Conservation (phyloP, 2,888 invertebrate species). For the Campoplex nolae region DNA sequence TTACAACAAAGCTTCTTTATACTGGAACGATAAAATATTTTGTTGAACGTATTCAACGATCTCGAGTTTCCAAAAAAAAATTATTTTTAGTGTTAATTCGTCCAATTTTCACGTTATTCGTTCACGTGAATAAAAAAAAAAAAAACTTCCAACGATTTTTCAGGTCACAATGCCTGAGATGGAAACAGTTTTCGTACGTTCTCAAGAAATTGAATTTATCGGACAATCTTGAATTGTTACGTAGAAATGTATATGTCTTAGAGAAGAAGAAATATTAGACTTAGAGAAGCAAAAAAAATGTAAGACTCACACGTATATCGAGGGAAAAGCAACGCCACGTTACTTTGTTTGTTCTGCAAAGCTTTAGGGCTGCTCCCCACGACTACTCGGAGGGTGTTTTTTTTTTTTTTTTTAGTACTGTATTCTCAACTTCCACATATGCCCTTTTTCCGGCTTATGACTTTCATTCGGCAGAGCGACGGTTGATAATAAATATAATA, state of each 20-base stretch:
- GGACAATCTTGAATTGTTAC: neutral
- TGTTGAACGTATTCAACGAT: too few relatives aligned
- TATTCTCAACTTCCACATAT: conserved; percentile 43
- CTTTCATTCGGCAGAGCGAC: conserved; percentile 37
- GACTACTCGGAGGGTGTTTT: conserved; percentile 14
- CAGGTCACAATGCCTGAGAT: too few relatives aligned
- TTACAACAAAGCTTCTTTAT: too few relatives aligned
- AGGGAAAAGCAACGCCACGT: conserved; percentile 44
- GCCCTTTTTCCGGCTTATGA: conserved; percentile 63
- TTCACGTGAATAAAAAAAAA: too few relatives aligned
- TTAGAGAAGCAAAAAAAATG: neutral
- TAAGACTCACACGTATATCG: conserved; percentile 26
- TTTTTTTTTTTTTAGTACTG: conserved; percentile 7
- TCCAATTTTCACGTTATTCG: too few relatives aligned
- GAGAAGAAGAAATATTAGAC: neutral
- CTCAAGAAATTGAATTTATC: neutral
- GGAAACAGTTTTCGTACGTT: neutral
- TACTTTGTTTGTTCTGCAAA: conserved; percentile 16
- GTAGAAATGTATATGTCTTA: neutral
- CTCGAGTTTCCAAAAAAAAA: too few relatives aligned
- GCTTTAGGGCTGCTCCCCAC: conserved; percentile 34
- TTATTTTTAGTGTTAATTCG: too few relatives aligned
- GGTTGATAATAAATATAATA: conserved; percentile 56
- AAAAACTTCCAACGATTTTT: too few relatives aligned
- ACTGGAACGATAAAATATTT: too few relatives aligned